Percentiles rank a stretch among this genome's conserved stretches.
phyloP scores from a whole-genome alignment of 1,140 invertebrate species.

The Chrysomallon squamiferum region DNA sequence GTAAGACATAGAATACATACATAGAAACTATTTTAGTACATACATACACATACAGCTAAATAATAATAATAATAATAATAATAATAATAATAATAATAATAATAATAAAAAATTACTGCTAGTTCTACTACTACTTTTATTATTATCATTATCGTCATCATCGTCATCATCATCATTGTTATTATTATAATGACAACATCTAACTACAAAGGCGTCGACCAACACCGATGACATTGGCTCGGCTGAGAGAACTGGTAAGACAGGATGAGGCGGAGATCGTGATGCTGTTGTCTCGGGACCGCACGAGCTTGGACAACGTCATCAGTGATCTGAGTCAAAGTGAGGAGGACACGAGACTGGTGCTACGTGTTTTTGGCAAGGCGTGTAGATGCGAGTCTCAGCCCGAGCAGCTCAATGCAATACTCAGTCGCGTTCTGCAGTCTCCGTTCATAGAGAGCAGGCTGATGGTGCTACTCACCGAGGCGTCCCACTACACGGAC shows the following conservation, averaged over 20 bases:
- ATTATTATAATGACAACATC: too few relatives aligned
- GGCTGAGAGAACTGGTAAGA: not conserved
- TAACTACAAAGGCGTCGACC: too few relatives aligned
- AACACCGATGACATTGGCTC: not conserved
- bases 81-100: too few relatives aligned
- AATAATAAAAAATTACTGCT: too few relatives aligned
- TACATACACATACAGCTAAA: too few relatives aligned
- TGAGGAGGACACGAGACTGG: not conserved
- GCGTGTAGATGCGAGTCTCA: not conserved
- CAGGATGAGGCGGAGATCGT: not conserved
- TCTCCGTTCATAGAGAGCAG: not conserved
- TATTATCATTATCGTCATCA: too few relatives aligned
- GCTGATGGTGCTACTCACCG: not conserved
- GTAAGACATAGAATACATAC: too few relatives aligned
- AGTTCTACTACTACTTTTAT: too few relatives aligned
- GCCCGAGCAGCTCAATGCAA: not conserved
- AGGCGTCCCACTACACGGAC: not conserved
- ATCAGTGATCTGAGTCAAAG: not conserved
- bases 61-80: too few relatives aligned
- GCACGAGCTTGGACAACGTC: not conserved
- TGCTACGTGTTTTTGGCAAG: not conserved
- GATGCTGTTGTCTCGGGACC: not conserved
- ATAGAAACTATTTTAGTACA: too few relatives aligned
- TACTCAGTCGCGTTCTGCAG: not conserved
- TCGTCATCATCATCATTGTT: too few relatives aligned